Conservation (phyloP, 2,888 invertebrate species). For the Cheilosia pagana region DNA sequence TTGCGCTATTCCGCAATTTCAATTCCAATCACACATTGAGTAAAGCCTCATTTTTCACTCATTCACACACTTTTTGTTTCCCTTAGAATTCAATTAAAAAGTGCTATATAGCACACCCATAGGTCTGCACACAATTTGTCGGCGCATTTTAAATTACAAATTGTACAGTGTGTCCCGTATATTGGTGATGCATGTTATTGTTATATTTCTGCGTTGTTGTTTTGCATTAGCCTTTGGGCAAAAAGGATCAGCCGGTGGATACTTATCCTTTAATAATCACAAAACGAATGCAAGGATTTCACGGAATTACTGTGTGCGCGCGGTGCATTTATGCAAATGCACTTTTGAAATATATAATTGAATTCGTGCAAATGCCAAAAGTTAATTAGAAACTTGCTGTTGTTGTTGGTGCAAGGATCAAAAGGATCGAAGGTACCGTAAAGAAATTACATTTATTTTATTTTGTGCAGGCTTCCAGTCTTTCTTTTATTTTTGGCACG, state of each 20-base stretch:
- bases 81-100: too few relatives aligned
- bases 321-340: conserved; percentile 50
- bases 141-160: conserved; percentile 25
- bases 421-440: conserved; percentile 17
- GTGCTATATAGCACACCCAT: neutral
- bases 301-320: conserved; percentile 17
- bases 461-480: conserved; percentile 9
- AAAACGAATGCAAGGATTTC: conserved; percentile 45
- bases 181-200: conserved; percentile 2
- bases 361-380: conserved; percentile 49
- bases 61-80: too few relatives aligned
- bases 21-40: too few relatives aligned
- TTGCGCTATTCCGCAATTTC: too few relatives aligned
- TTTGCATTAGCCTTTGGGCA: neutral
- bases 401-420: conserved; percentile 60
- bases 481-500: conserved; percentile 2
- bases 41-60: too few relatives aligned
- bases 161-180: conserved; percentile 17
- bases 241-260: conserved; percentile 43
- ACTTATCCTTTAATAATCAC: conserved; percentile 47
- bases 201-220: neutral
- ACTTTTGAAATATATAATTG: conserved; percentile 45
- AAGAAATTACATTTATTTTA: conserved; percentile 1
- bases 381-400: conserved; percentile 51
- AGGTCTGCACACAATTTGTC: neutral